Conservation (phyloP, 1,140 invertebrate genomes). For the Ridgeia piscesae region DNA sequence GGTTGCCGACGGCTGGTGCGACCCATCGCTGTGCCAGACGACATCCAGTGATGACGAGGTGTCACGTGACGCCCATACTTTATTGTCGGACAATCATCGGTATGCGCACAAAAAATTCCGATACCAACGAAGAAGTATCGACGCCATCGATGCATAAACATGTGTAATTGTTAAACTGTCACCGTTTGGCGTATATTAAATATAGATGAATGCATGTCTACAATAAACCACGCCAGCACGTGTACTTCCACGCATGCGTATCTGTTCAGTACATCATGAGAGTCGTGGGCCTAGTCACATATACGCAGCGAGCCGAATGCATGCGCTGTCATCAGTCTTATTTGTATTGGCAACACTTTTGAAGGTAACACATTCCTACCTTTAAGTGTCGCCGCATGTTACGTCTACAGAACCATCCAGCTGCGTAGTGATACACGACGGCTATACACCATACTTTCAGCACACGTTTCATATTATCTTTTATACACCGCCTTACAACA, state of each 20-base stretch:
- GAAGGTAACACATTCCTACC: background rate
- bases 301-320: background rate
- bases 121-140: background rate
- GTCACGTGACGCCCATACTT: background rate
- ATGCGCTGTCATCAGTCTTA: background rate
- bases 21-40: background rate
- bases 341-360: background rate
- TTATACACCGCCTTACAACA: no score
- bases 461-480: no score
- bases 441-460: no score
- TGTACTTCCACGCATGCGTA: background rate
- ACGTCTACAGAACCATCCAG: background rate
- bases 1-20: background rate
- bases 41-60: background rate
- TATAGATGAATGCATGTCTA: background rate
- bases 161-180: background rate
- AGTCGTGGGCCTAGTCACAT: background rate
- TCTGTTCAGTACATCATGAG: background rate
- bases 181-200: background rate
- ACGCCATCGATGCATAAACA: background rate
- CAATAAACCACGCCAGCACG: background rate
- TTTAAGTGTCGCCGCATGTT: background rate
- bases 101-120: constrained; percentile 1
- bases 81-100: background rate
- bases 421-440: no score